Evolutionary conservation across 2,888 invertebrate species (phyloP), one percentile per base, ranked within the genome.

Genomic region (Tetragnatha montana): DNA sequence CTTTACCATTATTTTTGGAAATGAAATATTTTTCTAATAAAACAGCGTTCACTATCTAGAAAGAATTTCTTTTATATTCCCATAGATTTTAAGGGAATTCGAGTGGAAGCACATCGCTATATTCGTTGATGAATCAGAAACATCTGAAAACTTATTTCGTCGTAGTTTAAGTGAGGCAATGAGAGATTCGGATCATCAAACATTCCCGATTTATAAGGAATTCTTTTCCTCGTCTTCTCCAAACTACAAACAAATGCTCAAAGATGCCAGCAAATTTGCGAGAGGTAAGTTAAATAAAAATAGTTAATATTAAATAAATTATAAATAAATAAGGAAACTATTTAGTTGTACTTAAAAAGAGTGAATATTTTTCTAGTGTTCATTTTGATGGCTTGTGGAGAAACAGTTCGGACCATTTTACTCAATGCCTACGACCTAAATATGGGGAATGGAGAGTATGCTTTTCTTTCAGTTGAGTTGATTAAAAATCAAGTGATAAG

Each of bases 401-500:
- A 91, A 21, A 79, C 89, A 6, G 87, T 92, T 3, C 89, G 92
- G 2, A 60, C 91, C 1, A 80, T 92, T 8, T 49, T 92, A 47
- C 49, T 92, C n/a, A 83, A 83, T 19, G 92, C 91, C 10, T 88
- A 91, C 68, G 90, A 88, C 21, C 71, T 91, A 3, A 87, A 87
- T 12, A 92, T 92, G 92, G 90, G 85, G n/a, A 81, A 85, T 71
- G 92, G 92, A 4, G 91, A 92, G 12, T 92, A 91, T 81, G 88
- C 91, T 12, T 92, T 92, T 86, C 84, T 92, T 1, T 81, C 90
- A 10, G 76, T 92, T 22, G 91, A 92, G 35, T 76, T 92, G 10
- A n/a, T 91, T 0, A 91, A 91, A 79, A 83, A 90, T 17, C 79
- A 89, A 75, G 70, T 75, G 10, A n/a, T 47, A 21, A 74, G 14